Percentiles rank a stretch among this genome's conserved stretches.
These are phyloP conservation scores for Cyclargus thomasi DNA, from an alignment of 1,140 invertebrate species.

Conservation along the genomic window DNA sequence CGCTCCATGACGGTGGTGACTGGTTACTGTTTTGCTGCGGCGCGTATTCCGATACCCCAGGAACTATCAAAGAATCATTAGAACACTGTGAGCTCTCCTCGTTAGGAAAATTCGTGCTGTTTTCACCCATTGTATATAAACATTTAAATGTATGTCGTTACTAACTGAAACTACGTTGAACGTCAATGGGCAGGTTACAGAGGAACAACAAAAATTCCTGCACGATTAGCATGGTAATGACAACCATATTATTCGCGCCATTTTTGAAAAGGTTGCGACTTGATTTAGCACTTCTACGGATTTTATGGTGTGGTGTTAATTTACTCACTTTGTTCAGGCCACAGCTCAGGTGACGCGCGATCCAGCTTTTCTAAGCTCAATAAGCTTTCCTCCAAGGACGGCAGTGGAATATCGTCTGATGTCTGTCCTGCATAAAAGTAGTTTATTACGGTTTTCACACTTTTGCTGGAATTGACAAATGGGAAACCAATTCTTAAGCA, in stretches of 20 bases:
- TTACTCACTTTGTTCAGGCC: slow-evolving; percentile 93
- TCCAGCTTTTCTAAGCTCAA: slow-evolving; percentile 92
- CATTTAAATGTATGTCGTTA: slow-evolving; percentile 57
- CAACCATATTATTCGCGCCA: slow-evolving; percentile 60
- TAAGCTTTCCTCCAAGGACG: slow-evolving; percentile 80
- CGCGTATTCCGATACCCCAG: slow-evolving; percentile 84
- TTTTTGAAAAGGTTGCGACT: slow-evolving; percentile 55
- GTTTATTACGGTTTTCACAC: background rate
- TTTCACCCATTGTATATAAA: slow-evolving; percentile 54
- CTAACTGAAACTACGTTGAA: slow-evolving; percentile 48
- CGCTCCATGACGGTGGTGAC: slow-evolving; percentile 75
- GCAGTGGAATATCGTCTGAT: slow-evolving; percentile 72
- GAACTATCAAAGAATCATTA: slow-evolving; percentile 77
- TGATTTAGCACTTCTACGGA: background rate
- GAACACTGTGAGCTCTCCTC: slow-evolving; percentile 48
- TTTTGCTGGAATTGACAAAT: background rate
- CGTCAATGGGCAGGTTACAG: slow-evolving; percentile 5
- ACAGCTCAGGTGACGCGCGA: slow-evolving; percentile 92
- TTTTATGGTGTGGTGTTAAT: slow-evolving; percentile 16
- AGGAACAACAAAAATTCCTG: background rate
- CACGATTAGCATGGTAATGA: slow-evolving; percentile 39
- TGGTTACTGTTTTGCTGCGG: slow-evolving; percentile 68
- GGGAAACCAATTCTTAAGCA: background rate
- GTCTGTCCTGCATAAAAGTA: slow-evolving; percentile 54
- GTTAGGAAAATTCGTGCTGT: slow-evolving; percentile 40